Evolutionary conservation across 2,888 invertebrate genomes (phyloP).

Genomic region (Amaurobius ferox): DNA sequence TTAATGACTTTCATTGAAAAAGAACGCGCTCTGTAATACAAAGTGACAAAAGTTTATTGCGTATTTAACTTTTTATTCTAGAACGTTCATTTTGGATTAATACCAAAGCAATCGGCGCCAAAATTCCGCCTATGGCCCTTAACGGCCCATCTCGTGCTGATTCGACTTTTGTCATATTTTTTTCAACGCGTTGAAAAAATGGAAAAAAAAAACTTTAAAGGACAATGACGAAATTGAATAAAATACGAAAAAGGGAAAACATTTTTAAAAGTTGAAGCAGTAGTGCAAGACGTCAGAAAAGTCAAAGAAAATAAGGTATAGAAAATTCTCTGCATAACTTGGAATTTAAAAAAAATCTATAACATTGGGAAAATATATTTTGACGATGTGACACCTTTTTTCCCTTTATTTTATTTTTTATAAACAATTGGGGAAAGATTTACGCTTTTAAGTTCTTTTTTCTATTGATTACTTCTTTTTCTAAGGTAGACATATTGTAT

Average conservation of each 20-base stretch:
- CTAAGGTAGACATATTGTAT: not conserved
- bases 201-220: not conserved
- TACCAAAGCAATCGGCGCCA: not conserved
- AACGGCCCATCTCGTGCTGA: not conserved
- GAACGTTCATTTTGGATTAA: not conserved
- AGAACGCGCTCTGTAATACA: not conserved
- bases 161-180: not conserved
- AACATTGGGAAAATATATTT: slow-evolving; percentile 2
- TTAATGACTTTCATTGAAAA: not conserved
- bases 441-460: slow-evolving; percentile 9
- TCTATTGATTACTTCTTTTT: not conserved
- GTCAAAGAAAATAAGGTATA: not conserved
- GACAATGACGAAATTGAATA: slow-evolving; percentile 7
- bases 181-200: not conserved
- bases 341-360: not conserved
- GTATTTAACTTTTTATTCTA: not conserved
- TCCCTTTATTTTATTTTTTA: not conserved
- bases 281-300: not conserved
- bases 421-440: not conserved
- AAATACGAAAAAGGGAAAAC: not conserved
- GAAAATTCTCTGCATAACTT: not conserved
- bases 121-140: not conserved
- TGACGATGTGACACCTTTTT: slow-evolving; percentile 15
- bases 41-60: not conserved
- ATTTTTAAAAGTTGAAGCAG: not conserved